Conservation (phyloP, 2,797 vertebrate genomes). For the Phrynocephalus guinanensis region DNA sequence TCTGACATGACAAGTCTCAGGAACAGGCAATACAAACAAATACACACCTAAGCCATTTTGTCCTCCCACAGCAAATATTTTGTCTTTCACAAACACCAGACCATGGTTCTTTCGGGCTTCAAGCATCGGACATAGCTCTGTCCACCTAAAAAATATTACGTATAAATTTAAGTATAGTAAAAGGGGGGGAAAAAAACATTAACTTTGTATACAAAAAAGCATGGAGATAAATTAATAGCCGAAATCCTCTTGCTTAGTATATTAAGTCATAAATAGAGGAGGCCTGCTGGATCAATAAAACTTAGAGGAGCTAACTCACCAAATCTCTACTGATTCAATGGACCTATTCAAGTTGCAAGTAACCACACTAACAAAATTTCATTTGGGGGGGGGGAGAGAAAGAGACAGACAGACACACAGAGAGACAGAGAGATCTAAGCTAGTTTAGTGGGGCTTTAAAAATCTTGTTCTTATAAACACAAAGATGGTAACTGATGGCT, state of each 20-base stretch:
- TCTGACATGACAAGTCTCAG: not conserved
- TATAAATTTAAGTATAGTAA: not conserved
- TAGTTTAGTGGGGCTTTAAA: not conserved
- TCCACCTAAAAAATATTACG: constrained; percentile 84
- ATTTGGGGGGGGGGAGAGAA: too few relatives aligned
- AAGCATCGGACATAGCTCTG: constrained; percentile 93
- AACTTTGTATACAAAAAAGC: not conserved
- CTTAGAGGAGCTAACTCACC: not conserved
- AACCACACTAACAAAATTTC: too few relatives aligned
- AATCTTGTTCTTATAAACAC: not conserved
- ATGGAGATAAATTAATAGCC: not conserved
- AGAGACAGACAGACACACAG: too few relatives aligned
- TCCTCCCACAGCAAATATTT: constrained; percentile 96
- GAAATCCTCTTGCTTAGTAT: too few relatives aligned
- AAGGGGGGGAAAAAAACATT: not conserved
- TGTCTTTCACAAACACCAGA: constrained; percentile 92
- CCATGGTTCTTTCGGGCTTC: constrained; percentile 97
- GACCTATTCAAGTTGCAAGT: too few relatives aligned
- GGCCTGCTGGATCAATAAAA: not conserved
- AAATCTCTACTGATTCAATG: too few relatives aligned
- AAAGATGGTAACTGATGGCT: not conserved
- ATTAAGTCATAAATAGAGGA: too few relatives aligned
- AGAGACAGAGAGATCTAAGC: too few relatives aligned
- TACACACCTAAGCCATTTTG: constrained; percentile 90
- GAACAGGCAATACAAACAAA: constrained; percentile 37